Evolutionary conservation across 2,888 invertebrate species (phyloP).

Genomic region (Ceramica pisi): DNA sequence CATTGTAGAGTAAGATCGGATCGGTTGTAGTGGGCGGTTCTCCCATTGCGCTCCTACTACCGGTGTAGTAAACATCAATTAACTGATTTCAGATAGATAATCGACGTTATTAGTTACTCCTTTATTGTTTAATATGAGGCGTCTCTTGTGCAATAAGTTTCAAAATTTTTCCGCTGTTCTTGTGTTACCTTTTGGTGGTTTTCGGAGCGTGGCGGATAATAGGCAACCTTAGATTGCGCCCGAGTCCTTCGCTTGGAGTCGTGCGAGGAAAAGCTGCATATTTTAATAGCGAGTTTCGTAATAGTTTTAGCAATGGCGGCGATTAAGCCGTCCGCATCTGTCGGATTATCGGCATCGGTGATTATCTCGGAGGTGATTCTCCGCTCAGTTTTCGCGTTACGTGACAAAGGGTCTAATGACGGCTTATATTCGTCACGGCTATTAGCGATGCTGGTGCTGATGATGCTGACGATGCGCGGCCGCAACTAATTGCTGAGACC

Average conservation of each 20-base stretch:
- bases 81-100: conserved; percentile 88
- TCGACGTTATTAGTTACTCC: conserved; percentile 85
- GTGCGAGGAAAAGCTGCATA: conserved; percentile 88
- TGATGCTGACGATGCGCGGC: conserved; percentile 73
- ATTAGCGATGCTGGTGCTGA: conserved; percentile 70
- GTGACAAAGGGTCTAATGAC: conserved; percentile 70
- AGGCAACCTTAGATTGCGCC: conserved; percentile 89
- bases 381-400: conserved; percentile 61
- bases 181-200: conserved; percentile 89
- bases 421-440: conserved; percentile 71
- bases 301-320: conserved; percentile 77
- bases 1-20: conserved; percentile 66
- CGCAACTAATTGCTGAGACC: conserved; percentile 76
- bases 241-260: conserved; percentile 87
- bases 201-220: conserved; percentile 91
- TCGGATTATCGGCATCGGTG: conserved; percentile 73
- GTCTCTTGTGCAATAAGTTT: conserved; percentile 87
- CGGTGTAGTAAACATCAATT: conserved; percentile 88
- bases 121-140: conserved; percentile 89
- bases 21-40: conserved; percentile 69
- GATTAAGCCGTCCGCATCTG: conserved; percentile 72
- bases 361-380: conserved; percentile 76
- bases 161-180: conserved; percentile 89
- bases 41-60: conserved; percentile 67
- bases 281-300: conserved; percentile 85